Percentiles rank a stretch among this genome's conserved stretches.
Conservation (phyloP, 2,888 invertebrate species). For the Bimastos eiseni region DNA sequence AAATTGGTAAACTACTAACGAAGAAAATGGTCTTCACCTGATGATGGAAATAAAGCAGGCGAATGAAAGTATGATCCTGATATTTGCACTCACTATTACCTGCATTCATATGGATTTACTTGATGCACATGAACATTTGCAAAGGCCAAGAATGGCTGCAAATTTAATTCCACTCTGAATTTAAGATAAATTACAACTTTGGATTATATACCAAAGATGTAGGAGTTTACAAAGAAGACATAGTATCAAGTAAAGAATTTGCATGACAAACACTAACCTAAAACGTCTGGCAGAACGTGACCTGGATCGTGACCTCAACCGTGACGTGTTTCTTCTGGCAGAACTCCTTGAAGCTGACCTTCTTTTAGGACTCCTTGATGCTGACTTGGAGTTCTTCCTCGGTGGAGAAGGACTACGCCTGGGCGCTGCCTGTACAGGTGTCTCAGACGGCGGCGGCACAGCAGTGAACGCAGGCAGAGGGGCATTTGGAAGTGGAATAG, state of each 20-base stretch:
- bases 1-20: no score
- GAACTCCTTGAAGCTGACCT: conserved; percentile 3
- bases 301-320: conserved; percentile 4
- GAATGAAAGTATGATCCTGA: background rate
- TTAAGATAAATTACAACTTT: no score
- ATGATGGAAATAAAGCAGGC: background rate
- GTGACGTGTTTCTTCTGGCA: conserved; percentile 15
- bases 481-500: conserved; percentile 9
- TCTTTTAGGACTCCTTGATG: conserved; percentile 9
- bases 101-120: no score
- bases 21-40: background rate
- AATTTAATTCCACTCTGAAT: no score
- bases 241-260: background rate
- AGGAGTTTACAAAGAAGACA: background rate
- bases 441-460: background rate
- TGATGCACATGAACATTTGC: no score
- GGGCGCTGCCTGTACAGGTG: background rate
- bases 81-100: no score
- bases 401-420: background rate
- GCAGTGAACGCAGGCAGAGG: background rate
- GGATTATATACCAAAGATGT: no score
- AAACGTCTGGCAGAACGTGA: conserved; percentile 10
- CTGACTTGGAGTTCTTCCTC: background rate
- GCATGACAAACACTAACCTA: background rate
- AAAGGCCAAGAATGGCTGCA: no score